phyloP scores from a whole-genome alignment of 2,113 vertebrate genomes.

The Coturnix japonica region DNA sequence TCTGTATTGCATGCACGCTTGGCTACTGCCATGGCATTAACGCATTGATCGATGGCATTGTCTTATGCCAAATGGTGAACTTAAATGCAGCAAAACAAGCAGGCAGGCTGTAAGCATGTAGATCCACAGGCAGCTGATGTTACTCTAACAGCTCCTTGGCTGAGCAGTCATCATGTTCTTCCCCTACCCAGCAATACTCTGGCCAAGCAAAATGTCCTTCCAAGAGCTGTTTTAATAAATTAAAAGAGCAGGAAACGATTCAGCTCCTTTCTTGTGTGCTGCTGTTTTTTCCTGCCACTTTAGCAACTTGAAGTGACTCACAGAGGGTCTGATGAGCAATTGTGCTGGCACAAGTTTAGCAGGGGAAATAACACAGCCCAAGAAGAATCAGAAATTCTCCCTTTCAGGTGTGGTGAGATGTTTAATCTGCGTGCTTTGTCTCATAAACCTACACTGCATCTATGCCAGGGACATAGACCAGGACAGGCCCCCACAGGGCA shows the following conservation, averaged over 20 bases:
- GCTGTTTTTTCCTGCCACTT: conserved; percentile 24
- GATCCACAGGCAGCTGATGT: background rate
- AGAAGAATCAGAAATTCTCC: background rate
- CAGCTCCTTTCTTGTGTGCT: background rate
- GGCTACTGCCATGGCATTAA: background rate
- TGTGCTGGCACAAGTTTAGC: background rate
- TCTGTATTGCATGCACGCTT: background rate
- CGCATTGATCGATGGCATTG: background rate
- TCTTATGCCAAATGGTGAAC: background rate
- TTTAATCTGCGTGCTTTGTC: background rate
- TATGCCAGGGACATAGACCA: background rate
- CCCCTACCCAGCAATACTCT: background rate
- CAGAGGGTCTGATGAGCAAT: background rate
- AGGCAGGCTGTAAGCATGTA: background rate
- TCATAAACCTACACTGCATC: background rate
- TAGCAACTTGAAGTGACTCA: conserved; percentile 10
- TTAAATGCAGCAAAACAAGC: background rate
- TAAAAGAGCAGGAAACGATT: background rate
- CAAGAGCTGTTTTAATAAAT: background rate
- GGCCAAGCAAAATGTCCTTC: background rate
- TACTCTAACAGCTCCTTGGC: background rate
- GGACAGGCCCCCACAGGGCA: background rate
- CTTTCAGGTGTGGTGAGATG: background rate
- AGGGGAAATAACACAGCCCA: background rate
- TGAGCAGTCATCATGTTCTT: background rate